These are phyloP conservation scores for Eristalis intricaria DNA, from an alignment of 2,888 invertebrate genomes.

Conservation along the genomic window DNA sequence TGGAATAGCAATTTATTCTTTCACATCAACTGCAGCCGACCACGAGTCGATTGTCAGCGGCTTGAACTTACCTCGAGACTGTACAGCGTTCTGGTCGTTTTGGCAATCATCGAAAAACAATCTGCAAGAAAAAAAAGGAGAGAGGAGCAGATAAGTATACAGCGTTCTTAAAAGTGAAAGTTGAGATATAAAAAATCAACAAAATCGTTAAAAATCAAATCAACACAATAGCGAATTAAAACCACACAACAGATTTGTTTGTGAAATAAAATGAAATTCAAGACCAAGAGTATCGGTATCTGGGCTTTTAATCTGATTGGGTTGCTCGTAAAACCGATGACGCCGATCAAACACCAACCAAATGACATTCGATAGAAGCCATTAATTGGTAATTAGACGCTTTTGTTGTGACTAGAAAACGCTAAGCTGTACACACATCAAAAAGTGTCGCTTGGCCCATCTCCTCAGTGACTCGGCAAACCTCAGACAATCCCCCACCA, in stretches of 20 bases:
- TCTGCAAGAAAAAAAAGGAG: background rate
- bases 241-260: constrained; percentile 9
- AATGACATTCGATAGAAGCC: constrained; percentile 10
- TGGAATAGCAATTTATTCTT: background rate
- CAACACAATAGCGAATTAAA: constrained; percentile 5
- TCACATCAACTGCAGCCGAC: too few relatives aligned
- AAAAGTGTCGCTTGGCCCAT: background rate
- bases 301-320: background rate
- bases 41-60: too few relatives aligned
- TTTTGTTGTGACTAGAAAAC: constrained; percentile 8
- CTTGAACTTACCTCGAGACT: background rate
- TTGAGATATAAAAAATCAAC: background rate
- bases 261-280: constrained; percentile 8
- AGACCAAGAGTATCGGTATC: constrained; percentile 1
- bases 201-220: background rate
- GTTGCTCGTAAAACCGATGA: background rate
- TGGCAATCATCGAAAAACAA: background rate
- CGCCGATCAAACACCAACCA: background rate
- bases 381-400: constrained; percentile 31
- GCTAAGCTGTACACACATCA: background rate
- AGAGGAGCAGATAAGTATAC: background rate
- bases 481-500: background rate
- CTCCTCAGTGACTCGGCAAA: background rate
- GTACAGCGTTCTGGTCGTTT: background rate
- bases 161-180: background rate